These are phyloP conservation scores for Zaprionus vittiger DNA, from an alignment of 1,140 invertebrate species.

Conservation along the genomic window DNA sequence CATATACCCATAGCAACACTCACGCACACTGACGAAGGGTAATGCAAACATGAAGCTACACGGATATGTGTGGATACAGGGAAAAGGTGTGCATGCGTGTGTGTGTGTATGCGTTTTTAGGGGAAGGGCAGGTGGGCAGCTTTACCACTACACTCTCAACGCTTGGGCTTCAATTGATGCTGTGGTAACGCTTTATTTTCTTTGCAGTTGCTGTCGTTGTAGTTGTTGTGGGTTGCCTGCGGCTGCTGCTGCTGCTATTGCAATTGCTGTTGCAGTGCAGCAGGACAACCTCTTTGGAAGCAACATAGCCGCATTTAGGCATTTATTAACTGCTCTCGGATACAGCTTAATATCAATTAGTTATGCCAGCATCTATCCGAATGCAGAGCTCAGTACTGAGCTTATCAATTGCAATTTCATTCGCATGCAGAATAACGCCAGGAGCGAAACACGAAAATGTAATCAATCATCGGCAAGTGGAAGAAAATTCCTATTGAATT, in stretches of 20 bases:
- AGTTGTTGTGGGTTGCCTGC: constrained; percentile 29
- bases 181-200: constrained; percentile 79
- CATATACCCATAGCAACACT: constrained; percentile 29
- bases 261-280: constrained; percentile 17
- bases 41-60: constrained; percentile 36
- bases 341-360: constrained; percentile 73
- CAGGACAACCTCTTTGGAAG: constrained; percentile 19
- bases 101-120: constrained; percentile 36
- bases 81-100: constrained; percentile 70
- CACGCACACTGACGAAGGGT: constrained; percentile 1
- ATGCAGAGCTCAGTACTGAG: neutral
- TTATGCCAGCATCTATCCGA: constrained; percentile 50
- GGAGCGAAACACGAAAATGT: constrained; percentile 42
- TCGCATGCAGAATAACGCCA: constrained; percentile 41
- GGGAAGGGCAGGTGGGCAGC: constrained; percentile 25
- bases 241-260: constrained; percentile 20
- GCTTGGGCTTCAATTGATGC: constrained; percentile 80
- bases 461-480: constrained; percentile 58
- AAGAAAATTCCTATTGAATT: constrained; percentile 35
- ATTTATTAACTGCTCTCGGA: constrained; percentile 66
- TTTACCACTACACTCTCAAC: constrained; percentile 46
- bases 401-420: constrained; percentile 44
- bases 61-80: constrained; percentile 58
- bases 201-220: constrained; percentile 45
- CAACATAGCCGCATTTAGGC: constrained; percentile 34